A percentile compares a stretch with the other conserved stretches of the same genome.
Conservation (phyloP, 2,797 vertebrate species). For the Morus bassanus region DNA sequence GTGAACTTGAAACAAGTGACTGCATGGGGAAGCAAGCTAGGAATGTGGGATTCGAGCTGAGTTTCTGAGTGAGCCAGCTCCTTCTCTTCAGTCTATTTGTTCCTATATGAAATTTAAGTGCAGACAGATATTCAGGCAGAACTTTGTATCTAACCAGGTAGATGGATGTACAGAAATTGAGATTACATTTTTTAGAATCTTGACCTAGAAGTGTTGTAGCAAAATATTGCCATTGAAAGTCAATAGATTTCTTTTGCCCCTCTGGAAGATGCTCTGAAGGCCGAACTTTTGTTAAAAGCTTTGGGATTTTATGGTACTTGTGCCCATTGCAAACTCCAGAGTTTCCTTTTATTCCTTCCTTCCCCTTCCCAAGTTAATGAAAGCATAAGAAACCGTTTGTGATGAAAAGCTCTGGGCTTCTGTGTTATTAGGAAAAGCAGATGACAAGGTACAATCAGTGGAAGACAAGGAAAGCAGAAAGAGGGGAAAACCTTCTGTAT, state of each 20-base stretch:
- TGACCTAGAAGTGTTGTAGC: neutral
- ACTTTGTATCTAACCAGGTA: neutral
- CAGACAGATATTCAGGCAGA: neutral
- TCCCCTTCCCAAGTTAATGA: neutral
- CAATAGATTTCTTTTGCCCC: neutral
- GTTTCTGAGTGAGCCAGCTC: neutral
- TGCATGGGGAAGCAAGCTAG: neutral
- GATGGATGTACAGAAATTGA: neutral
- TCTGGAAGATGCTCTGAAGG: neutral
- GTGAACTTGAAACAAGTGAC: neutral
- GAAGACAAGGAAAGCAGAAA: neutral
- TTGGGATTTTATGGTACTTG: neutral
- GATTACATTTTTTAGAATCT: neutral
- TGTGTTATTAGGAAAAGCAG: neutral
- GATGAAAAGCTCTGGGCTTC: neutral
- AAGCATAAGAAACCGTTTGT: neutral
- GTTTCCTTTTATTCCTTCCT: neutral
- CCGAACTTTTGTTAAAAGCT: neutral
- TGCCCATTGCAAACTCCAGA: neutral
- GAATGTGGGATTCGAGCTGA: neutral
- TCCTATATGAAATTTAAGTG: neutral
- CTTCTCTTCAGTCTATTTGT: neutral
- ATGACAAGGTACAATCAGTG: neutral
- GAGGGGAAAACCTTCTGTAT: neutral
- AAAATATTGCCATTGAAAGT: neutral